These are phyloP conservation scores for Ethmia dodecea DNA, from an alignment of 2,888 invertebrate species.

Conservation along the genomic window DNA sequence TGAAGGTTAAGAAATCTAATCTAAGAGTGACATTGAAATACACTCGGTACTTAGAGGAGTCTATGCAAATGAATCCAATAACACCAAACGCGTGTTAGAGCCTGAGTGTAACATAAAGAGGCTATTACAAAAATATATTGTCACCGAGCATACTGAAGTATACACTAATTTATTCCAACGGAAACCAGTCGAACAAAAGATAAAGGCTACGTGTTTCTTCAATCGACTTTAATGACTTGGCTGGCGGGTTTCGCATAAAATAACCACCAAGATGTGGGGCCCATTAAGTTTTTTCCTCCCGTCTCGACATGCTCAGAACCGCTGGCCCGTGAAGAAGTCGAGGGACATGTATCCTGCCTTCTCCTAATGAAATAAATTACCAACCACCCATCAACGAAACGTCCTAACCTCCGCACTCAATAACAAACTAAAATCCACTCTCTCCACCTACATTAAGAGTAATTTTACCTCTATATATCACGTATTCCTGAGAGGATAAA, in stretches of 20 bases:
- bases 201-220: conserved; percentile 59
- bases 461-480: conserved; percentile 11
- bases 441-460: conserved; percentile 16
- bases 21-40: no score
- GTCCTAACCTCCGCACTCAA: conserved; percentile 19
- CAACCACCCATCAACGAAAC: conserved; percentile 22
- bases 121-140: neutral
- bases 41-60: no score
- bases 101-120: no score
- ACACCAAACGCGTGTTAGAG: no score
- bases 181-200: conserved; percentile 56
- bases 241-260: conserved; percentile 57
- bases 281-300: conserved; percentile 58
- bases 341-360: conserved; percentile 75
- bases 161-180: conserved; percentile 59
- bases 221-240: conserved; percentile 52
- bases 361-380: conserved; percentile 75
- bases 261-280: conserved; percentile 53
- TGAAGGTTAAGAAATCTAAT: no score
- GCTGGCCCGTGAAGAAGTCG: conserved; percentile 67
- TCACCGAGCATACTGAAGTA: neutral
- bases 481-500: conserved; percentile 39
- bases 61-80: no score
- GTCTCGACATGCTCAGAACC: conserved; percentile 57
- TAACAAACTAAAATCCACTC: conserved; percentile 19